Evolutionary conservation across 1,140 invertebrate genomes (phyloP).

Genomic region (Coptotermes formosanus): DNA sequence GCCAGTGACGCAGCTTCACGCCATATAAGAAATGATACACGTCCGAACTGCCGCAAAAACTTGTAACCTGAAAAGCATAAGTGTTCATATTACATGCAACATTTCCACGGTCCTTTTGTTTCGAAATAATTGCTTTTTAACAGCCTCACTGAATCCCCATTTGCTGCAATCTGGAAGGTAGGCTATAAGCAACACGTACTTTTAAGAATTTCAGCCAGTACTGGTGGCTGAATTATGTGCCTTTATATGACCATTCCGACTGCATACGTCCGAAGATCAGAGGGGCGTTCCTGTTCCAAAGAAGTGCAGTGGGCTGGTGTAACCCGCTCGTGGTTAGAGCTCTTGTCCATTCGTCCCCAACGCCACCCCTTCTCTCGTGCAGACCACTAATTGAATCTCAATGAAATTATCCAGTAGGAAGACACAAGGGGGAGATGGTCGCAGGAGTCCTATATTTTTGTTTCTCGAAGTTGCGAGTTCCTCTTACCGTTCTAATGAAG

Average conservation of each 20-base stretch:
- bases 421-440: not conserved
- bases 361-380: not conserved
- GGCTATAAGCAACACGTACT: too few relatives aligned
- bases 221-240: not conserved
- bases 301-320: not conserved
- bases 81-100: too few relatives aligned
- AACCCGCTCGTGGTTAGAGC: not conserved
- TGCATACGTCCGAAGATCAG: not conserved
- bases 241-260: not conserved
- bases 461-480: not conserved
- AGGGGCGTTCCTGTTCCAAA: not conserved
- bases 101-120: too few relatives aligned
- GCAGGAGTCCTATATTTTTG: not conserved
- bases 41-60: too few relatives aligned
- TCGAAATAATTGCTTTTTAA: too few relatives aligned
- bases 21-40: too few relatives aligned
- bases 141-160: too few relatives aligned
- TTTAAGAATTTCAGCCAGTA: too few relatives aligned
- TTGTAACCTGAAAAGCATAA: too few relatives aligned
- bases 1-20: too few relatives aligned
- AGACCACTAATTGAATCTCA: not conserved
- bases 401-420: slow-evolving; percentile 9
- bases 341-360: too few relatives aligned
- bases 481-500: not conserved
- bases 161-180: too few relatives aligned